Evolutionary conservation across 2,797 vertebrate genomes (phyloP).

Genomic region (Macropodus opercularis): DNA sequence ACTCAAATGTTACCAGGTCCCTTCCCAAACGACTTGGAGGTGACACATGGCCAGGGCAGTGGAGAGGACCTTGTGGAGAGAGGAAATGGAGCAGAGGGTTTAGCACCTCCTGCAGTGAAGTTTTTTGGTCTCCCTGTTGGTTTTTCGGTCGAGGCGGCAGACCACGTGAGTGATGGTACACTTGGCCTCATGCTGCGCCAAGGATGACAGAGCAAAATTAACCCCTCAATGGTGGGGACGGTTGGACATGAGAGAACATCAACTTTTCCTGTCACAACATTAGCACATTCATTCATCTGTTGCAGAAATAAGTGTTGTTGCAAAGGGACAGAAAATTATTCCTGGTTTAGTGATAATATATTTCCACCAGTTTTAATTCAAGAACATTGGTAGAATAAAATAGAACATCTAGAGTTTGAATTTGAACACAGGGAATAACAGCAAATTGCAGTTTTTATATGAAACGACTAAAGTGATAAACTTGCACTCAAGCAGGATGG

Average conservation of each 20-base stretch:
- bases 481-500: slow-evolving; percentile 37
- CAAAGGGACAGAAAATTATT: no score
- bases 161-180: slow-evolving; percentile 64
- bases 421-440: not conserved
- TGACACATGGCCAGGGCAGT: slow-evolving; percentile 74
- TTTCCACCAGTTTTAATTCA: no score
- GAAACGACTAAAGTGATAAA: slow-evolving; percentile 48
- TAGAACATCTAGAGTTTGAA: not conserved
- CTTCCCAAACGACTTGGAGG: slow-evolving; percentile 73
- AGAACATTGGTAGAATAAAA: slow-evolving; percentile 9
- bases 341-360: no score
- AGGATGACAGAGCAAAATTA: slow-evolving; percentile 77
- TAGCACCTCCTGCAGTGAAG: slow-evolving; percentile 79
- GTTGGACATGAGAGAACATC: slow-evolving; percentile 27
- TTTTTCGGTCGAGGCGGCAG: slow-evolving; percentile 52
- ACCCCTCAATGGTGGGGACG: slow-evolving; percentile 66
- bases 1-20: slow-evolving; percentile 81
- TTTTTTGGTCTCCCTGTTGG: slow-evolving; percentile 68
- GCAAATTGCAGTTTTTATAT: slow-evolving; percentile 11
- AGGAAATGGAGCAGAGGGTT: slow-evolving; percentile 85
- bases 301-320: not conserved
- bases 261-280: slow-evolving; percentile 8
- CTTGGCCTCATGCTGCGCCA: slow-evolving; percentile 67
- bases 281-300: slow-evolving; percentile 16
- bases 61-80: slow-evolving; percentile 74